Evolutionary conservation across 1,140 invertebrate species (phyloP).

Genomic region (Metaphire vulgaris): DNA sequence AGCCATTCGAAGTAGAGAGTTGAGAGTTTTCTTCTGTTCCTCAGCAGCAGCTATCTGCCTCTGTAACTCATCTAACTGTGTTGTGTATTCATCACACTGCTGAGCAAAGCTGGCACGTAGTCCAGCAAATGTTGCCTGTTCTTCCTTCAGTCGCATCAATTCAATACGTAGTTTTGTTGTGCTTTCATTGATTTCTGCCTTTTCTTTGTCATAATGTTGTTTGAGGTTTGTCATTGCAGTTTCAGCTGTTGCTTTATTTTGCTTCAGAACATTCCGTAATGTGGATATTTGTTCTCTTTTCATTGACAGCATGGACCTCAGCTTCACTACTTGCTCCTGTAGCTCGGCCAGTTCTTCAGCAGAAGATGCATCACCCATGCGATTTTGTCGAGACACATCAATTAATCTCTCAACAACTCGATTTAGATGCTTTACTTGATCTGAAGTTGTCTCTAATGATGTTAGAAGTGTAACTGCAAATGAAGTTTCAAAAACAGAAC

Average conservation of each 20-base stretch:
- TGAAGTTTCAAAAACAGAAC: too few species aligned
- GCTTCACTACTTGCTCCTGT: slow-evolving; percentile 69
- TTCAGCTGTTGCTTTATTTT: slow-evolving; percentile 98
- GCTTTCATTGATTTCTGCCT: slow-evolving; percentile 91
- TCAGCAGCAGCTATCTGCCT: slow-evolving; percentile 65
- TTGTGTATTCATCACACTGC: slow-evolving; percentile 95
- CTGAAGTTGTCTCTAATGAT: slow-evolving; percentile 63
- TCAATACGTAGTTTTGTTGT: slow-evolving; percentile 94
- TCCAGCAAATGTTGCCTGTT: slow-evolving; percentile 98
- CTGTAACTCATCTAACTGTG: slow-evolving; percentile 89
- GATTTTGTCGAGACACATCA: slow-evolving; percentile 63
- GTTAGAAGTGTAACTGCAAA: too few species aligned
- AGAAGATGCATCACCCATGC: slow-evolving; percentile 36
- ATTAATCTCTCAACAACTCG: slow-evolving; percentile 81
- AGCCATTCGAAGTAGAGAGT: slow-evolving; percentile 87
- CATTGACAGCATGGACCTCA: slow-evolving; percentile 78
- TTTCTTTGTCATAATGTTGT: slow-evolving; percentile 98
- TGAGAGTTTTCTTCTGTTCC: slow-evolving; percentile 97
- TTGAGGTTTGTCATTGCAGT: slow-evolving; percentile 94
- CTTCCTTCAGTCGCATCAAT: slow-evolving; percentile 86
- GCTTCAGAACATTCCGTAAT: slow-evolving; percentile 91
- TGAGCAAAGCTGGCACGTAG: slow-evolving; percentile 97
- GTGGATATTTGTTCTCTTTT: slow-evolving; percentile 98
- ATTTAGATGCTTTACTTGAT: slow-evolving; percentile 83
- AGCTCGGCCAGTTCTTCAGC: slow-evolving; percentile 59